Conservation (phyloP, 2,113 vertebrate species). For the Danio rerio region GRCz12tu NC_133184.1:14902001-14902500, state of each 20-base stretch:
- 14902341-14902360: constrained; percentile 35
- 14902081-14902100: too few relatives aligned
- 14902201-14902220: too few relatives aligned
- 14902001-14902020: too few relatives aligned
- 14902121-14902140: too few relatives aligned
- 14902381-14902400: constrained; percentile 43
- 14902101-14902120: too few relatives aligned
- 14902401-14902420: constrained; percentile 40
- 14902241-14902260: not conserved
- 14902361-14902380: constrained; percentile 45
- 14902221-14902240: too few relatives aligned
- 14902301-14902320: constrained; percentile 38
- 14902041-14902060: too few relatives aligned
- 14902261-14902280: not conserved
- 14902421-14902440: constrained; percentile 43
- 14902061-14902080: too few relatives aligned
- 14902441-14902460: constrained; percentile 27
- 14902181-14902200: too few relatives aligned
- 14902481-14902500: constrained; percentile 24
- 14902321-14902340: constrained; percentile 41
- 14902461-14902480: constrained; percentile 2
- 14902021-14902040: too few relatives aligned
- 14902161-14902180: too few relatives aligned
- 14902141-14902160: too few relatives aligned
- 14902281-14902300: constrained; percentile 11